Evolutionary conservation across 2,113 vertebrate genomes (phyloP).

Genomic region (Phainopepla nitens): DNA sequence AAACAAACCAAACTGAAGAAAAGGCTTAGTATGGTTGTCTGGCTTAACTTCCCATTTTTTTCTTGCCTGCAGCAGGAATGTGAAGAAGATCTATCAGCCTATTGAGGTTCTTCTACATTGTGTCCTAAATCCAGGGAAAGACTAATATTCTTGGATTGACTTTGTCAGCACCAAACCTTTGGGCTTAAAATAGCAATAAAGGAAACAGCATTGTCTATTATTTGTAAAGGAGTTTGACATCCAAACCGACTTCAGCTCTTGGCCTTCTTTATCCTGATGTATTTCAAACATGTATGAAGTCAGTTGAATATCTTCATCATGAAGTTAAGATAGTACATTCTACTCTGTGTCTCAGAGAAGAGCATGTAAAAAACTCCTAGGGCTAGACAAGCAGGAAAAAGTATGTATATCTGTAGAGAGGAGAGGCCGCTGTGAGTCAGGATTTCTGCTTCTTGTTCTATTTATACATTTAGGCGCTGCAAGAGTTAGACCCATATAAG

Average conservation of each 20-base stretch:
- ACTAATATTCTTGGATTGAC: neutral
- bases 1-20: neutral
- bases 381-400: neutral
- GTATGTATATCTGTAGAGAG: neutral
- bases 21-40: neutral
- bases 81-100: neutral
- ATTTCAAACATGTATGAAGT: neutral
- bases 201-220: neutral
- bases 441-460: neutral
- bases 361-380: neutral
- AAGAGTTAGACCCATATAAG: neutral
- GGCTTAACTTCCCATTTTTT: neutral
- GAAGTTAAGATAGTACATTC: neutral
- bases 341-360: neutral
- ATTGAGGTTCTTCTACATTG: rapidly evolving
- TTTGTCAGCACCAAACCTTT: neutral
- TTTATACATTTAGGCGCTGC: neutral
- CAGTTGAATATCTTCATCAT: neutral
- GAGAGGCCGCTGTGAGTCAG: neutral
- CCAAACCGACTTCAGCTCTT: neutral
- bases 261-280: neutral
- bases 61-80: neutral
- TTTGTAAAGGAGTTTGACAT: neutral
- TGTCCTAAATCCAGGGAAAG: neutral
- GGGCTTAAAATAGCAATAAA: neutral